These are phyloP conservation scores for Hemistola chrysoprasaria DNA, from an alignment of 2,888 invertebrate genomes.

Conservation along the genomic window DNA sequence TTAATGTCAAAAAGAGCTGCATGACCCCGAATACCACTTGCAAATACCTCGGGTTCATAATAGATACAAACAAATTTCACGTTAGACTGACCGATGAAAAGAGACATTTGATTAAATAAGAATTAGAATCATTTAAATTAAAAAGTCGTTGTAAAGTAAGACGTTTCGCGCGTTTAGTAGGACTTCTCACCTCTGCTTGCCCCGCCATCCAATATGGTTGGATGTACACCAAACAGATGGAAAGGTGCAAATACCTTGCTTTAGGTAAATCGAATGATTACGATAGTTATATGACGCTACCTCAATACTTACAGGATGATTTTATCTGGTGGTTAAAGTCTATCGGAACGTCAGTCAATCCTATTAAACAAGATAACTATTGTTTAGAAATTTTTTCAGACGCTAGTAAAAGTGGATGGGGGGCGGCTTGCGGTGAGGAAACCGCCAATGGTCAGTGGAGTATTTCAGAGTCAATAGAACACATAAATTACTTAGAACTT, in stretches of 20 bases:
- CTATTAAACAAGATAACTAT: background rate
- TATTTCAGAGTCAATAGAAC: no score
- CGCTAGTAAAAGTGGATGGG: constrained; percentile 14
- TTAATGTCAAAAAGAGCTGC: constrained; percentile 6
- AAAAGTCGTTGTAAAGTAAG: no score
- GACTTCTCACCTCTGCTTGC: no score
- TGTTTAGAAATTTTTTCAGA: constrained; percentile 11
- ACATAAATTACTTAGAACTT: constrained; percentile 8
- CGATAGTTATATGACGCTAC: no score
- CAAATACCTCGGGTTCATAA: background rate
- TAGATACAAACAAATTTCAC: background rate
- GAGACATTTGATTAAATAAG: background rate
- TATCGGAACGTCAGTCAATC: background rate
- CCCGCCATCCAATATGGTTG: no score
- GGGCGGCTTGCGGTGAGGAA: no score
- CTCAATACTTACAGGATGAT: constrained; percentile 1
- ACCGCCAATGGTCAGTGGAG: no score
- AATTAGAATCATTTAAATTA: no score
- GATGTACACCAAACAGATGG: no score
- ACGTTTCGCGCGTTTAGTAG: no score
- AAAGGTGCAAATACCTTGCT: no score
- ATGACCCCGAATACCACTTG: background rate
- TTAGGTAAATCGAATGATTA: no score
- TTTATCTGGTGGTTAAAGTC: constrained; percentile 1
- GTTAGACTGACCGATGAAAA: background rate